Evolutionary conservation across 1,140 invertebrate genomes (phyloP).

Genomic region (Heterodera schachtii): DNA sequence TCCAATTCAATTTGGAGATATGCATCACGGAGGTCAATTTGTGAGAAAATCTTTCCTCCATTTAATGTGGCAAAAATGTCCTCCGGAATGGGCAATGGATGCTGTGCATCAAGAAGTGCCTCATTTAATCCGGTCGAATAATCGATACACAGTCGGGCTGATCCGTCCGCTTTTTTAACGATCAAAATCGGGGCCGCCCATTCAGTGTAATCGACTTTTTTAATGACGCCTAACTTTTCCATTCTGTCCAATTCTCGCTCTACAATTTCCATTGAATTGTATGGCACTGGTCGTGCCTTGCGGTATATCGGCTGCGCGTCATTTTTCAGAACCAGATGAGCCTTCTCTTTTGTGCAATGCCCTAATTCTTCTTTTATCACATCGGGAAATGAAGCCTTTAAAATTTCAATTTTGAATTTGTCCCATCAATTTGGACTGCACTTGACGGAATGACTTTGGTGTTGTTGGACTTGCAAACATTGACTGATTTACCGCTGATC

Average conservation of each 20-base stretch:
- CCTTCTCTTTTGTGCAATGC: conserved; percentile 35
- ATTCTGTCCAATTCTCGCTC: conserved; percentile 57
- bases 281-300: conserved; percentile 55
- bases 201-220: conserved; percentile 57
- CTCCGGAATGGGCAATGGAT: conserved; percentile 58
- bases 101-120: conserved; percentile 35
- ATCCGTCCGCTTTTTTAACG: conserved; percentile 3
- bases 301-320: conserved; percentile 33
- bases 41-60: conserved; percentile 54
- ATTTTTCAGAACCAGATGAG: conserved; percentile 34
- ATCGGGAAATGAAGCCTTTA: conserved; percentile 26
- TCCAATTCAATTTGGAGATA: conserved; percentile 40
- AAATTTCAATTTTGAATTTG: not conserved
- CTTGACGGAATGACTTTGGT: not conserved
- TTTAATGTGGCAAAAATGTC: conserved; percentile 53
- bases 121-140: conserved; percentile 55
- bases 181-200: conserved; percentile 66
- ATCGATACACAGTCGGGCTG: conserved; percentile 19
- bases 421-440: not conserved
- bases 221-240: conserved; percentile 45
- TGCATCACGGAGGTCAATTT: conserved; percentile 56
- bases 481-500: not conserved
- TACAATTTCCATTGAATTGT: conserved; percentile 47
- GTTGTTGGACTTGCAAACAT: not conserved
- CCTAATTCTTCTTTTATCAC: conserved; percentile 23